Percentiles rank a stretch among this genome's conserved stretches.
These are phyloP conservation scores for Delichon dasypus DNA, from an alignment of 2,797 vertebrate species.

Conservation along the genomic window DNA sequence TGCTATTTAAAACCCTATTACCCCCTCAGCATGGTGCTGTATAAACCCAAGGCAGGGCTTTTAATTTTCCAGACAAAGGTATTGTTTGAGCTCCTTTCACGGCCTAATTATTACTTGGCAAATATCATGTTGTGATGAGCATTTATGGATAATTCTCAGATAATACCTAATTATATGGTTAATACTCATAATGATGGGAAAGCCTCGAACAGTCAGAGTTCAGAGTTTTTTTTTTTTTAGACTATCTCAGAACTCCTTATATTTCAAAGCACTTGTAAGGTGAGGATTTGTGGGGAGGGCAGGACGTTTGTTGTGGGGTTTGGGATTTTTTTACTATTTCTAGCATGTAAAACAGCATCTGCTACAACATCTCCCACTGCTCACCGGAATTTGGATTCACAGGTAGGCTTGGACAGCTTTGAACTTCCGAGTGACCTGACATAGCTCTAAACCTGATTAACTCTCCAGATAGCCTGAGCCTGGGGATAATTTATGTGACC, in stretches of 20 bases:
- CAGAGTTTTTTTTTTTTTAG: slow-evolving; percentile 5
- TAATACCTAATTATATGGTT: slow-evolving; percentile 57
- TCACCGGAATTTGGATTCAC: background rate
- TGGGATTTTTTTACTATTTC: background rate
- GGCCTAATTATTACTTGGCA: slow-evolving; percentile 56
- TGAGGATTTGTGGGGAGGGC: background rate
- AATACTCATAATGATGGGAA: slow-evolving; percentile 40
- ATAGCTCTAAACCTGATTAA: background rate
- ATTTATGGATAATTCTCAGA: slow-evolving; percentile 58
- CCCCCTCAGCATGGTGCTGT: slow-evolving; percentile 33
- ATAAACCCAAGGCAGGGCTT: background rate
- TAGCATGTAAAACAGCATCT: background rate
- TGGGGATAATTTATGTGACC: background rate
- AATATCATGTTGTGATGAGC: slow-evolving; percentile 50
- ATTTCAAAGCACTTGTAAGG: background rate
- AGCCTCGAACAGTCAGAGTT: slow-evolving; percentile 8
- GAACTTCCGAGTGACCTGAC: background rate
- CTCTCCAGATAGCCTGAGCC: background rate
- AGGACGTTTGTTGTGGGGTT: accelerated
- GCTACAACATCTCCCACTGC: background rate
- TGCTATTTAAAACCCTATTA: slow-evolving; percentile 44
- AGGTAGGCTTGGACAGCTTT: background rate
- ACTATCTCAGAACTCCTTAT: background rate
- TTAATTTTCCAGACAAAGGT: slow-evolving; percentile 53
- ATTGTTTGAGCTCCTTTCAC: slow-evolving; percentile 49